Evolutionary conservation across 2,797 vertebrate genomes (phyloP).

Genomic region (Lophius americanus): DNA sequence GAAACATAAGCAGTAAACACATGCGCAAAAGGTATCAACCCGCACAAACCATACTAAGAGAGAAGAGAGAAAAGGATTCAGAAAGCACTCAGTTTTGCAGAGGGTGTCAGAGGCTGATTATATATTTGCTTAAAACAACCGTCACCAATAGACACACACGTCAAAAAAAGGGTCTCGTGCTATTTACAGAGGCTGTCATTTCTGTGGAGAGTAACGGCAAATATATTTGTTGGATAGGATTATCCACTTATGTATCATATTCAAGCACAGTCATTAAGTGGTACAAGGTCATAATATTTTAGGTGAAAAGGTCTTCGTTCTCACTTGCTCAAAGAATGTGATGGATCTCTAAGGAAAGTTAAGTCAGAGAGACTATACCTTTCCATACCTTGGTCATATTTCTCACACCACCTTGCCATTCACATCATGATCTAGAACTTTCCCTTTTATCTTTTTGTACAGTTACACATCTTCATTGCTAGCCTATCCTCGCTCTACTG

Average conservation of each 20-base stretch:
- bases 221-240: constrained; percentile 58
- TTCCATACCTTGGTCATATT: too few species aligned
- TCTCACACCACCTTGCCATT: too few species aligned
- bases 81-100: constrained; percentile 21
- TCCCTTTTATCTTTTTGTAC: too few species aligned
- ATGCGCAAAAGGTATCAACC: constrained; percentile 1
- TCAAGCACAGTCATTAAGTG: constrained; percentile 38
- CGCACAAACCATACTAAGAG: constrained; percentile 1
- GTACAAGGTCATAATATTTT: constrained; percentile 4
- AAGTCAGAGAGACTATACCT: too few species aligned
- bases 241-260: constrained; percentile 51
- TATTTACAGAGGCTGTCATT: constrained; percentile 58
- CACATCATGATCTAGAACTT: too few species aligned
- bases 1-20: neutral
- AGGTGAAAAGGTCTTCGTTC: constrained; percentile 1
- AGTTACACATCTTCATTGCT: too few species aligned
- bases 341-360: too few species aligned
- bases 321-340: neutral
- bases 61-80: constrained; percentile 15
- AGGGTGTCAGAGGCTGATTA: constrained; percentile 40
- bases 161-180: constrained; percentile 27
- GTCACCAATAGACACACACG: constrained; percentile 14
- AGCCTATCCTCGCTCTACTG: too few species aligned
- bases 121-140: constrained; percentile 59
- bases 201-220: constrained; percentile 47